phyloP scores from a whole-genome alignment of 2,797 vertebrate species.

The Alauda arvensis region DNA sequence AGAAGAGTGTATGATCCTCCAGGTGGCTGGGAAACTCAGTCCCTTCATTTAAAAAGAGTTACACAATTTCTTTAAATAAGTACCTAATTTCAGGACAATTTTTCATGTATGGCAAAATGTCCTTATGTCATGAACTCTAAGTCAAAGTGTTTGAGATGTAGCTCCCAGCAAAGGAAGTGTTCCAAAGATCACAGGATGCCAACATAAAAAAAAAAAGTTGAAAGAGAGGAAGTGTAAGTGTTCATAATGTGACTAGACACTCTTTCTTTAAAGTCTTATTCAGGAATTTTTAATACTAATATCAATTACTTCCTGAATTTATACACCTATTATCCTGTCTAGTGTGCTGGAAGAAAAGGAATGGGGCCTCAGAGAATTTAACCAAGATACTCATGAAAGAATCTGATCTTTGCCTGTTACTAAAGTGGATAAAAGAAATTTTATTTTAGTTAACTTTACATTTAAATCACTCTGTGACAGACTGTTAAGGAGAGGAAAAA shows the following conservation, averaged over 20 bases:
- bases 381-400: constrained; percentile 48
- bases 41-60: neutral
- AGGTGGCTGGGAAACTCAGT: neutral
- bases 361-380: constrained; percentile 40
- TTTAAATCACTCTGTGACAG: constrained; percentile 53
- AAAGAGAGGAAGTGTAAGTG: constrained; percentile 7
- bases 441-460: constrained; percentile 62
- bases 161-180: constrained; percentile 30
- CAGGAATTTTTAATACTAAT: constrained; percentile 52
- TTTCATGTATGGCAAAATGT: neutral
- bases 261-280: constrained; percentile 50
- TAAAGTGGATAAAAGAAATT: constrained; percentile 38
- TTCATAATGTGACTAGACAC: constrained; percentile 39
- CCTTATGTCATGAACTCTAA: neutral
- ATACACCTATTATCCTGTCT: constrained; percentile 46
- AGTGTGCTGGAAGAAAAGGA: constrained; percentile 30
- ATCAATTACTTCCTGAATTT: constrained; percentile 59
- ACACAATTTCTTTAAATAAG: neutral
- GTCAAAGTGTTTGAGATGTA: neutral
- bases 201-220: neutral
- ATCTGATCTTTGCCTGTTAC: constrained; percentile 48
- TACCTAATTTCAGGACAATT: neutral
- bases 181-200: constrained; percentile 41
- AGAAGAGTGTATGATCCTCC: neutral
- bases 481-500: constrained; percentile 33